A percentile compares a stretch with the other conserved stretches of the same genome.
These are phyloP conservation scores for Sarcophaga bullata DNA, from an alignment of 1,140 invertebrate genomes.

Conservation along the genomic window DNA sequence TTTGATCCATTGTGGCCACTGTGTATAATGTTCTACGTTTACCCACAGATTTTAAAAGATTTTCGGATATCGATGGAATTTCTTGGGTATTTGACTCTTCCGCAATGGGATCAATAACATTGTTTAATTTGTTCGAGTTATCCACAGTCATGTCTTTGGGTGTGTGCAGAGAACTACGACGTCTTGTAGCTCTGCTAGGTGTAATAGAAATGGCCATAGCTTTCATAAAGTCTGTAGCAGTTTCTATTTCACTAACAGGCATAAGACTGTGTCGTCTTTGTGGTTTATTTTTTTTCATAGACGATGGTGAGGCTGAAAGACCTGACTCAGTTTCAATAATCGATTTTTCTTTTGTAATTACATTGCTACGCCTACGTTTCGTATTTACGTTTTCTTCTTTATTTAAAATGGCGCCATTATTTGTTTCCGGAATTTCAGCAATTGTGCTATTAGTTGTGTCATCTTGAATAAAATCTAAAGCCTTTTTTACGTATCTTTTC, in stretches of 20 bases:
- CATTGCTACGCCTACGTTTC: constrained; percentile 5
- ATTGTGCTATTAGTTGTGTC: neutral
- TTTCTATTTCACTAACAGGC: neutral
- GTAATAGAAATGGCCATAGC: constrained; percentile 14
- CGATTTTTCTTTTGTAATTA: neutral
- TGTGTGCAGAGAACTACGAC: constrained; percentile 42
- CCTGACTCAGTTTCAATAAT: neutral
- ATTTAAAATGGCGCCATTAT: too few species aligned
- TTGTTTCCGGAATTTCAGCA: neutral
- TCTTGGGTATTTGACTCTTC: constrained; percentile 3
- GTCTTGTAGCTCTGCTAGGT: constrained; percentile 26
- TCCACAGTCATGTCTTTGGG: constrained; percentile 35
- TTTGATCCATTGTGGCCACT: constrained; percentile 6
- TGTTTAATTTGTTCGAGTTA: neutral
- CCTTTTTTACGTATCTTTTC: neutral
- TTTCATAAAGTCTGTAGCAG: neutral
- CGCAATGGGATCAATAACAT: constrained; percentile 6
- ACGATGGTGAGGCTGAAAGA: neutral
- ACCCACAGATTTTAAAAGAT: neutral
- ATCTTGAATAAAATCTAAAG: neutral
- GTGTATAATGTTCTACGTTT: constrained; percentile 7
- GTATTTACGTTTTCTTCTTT: neutral
- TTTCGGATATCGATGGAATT: neutral
- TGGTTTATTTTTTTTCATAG: constrained; percentile 1
- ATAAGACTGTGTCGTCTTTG: constrained; percentile 32